phyloP scores from a whole-genome alignment of 2,797 vertebrate genomes.

The Lepus oiostolus region DNA sequence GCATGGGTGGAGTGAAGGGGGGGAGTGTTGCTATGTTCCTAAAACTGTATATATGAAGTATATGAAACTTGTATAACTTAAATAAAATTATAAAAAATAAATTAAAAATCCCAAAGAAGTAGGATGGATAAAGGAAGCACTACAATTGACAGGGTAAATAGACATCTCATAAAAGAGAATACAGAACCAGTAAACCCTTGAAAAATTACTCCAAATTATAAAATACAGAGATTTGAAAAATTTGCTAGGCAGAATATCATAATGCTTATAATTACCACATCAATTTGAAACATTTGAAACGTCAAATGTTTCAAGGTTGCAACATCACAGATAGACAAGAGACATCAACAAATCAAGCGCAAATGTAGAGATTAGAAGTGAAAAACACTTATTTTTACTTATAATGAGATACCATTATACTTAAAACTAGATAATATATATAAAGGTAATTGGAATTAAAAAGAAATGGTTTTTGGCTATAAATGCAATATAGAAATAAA shows the following conservation, averaged over 20 bases:
- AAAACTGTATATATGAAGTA: too few species aligned
- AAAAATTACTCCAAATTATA: slow-evolving; percentile 15
- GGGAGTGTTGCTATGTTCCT: too few species aligned
- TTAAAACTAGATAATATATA: background rate
- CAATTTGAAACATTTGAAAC: background rate
- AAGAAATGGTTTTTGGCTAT: background rate
- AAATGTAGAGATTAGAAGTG: background rate
- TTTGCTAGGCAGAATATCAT: background rate
- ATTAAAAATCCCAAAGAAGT: background rate
- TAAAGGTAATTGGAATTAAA: background rate
- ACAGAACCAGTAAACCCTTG: background rate
- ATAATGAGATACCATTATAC: background rate
- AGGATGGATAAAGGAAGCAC: background rate
- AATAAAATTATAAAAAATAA: too few species aligned
- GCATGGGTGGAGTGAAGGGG: too few species aligned
- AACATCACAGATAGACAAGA: background rate
- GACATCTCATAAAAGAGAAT: background rate
- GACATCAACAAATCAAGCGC: background rate
- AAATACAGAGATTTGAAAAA: background rate
- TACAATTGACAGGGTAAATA: background rate
- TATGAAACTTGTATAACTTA: too few species aligned
- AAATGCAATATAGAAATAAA: background rate
- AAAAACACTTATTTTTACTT: background rate
- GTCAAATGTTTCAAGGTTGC: background rate
- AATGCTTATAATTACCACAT: background rate